A percentile compares a stretch with the other conserved stretches of the same genome.
Conservation (phyloP, 2,888 invertebrate species). For the Laothoe populi region DNA sequence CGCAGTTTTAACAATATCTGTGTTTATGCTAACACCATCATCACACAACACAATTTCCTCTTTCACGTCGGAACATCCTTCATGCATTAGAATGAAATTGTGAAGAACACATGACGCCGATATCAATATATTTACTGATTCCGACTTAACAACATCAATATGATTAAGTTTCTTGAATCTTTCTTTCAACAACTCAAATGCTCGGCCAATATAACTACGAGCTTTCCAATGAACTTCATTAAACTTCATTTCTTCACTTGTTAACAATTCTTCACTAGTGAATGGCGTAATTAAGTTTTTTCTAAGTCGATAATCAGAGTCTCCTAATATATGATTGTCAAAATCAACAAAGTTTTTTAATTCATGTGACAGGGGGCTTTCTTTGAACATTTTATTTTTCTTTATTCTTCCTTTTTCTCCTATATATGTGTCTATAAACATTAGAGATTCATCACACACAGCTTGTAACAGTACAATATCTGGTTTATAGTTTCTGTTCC, state of each 20-base stretch:
- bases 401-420: conserved; percentile 64
- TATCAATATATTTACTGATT: conserved; percentile 61
- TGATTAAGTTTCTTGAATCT: conserved; percentile 70
- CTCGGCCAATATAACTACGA: conserved; percentile 66
- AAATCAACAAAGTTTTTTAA: conserved; percentile 69
- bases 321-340: conserved; percentile 76
- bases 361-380: conserved; percentile 62
- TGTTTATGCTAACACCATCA: conserved; percentile 69
- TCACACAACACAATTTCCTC: conserved; percentile 66
- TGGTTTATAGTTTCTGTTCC: conserved; percentile 54
- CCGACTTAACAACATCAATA: conserved; percentile 63
- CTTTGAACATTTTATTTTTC: conserved; percentile 69
- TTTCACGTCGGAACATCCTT: conserved; percentile 67
- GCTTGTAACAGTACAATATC: conserved; percentile 71
- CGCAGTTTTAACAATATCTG: conserved; percentile 66
- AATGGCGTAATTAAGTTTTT: conserved; percentile 75
- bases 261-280: conserved; percentile 69
- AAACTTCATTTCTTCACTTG: conserved; percentile 77
- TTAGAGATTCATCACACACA: conserved; percentile 74
- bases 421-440: conserved; percentile 70
- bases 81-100: conserved; percentile 73
- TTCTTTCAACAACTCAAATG: conserved; percentile 71
- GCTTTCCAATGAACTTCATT: conserved; percentile 76
- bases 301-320: conserved; percentile 67
- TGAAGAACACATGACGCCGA: conserved; percentile 72